phyloP scores from a whole-genome alignment of 2,797 vertebrate species.

The Sternarchorhynchus goeldii region DNA sequence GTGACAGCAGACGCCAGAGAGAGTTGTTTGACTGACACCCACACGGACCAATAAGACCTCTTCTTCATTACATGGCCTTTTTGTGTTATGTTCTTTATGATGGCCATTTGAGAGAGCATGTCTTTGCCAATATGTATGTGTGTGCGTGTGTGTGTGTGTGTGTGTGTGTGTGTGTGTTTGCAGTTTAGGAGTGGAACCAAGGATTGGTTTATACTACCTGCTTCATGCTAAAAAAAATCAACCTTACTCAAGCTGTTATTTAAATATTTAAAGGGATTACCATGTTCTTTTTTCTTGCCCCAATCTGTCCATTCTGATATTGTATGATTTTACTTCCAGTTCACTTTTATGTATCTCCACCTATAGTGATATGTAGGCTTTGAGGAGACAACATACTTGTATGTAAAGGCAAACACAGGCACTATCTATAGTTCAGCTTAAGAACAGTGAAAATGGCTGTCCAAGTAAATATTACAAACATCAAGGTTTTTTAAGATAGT shows the following conservation, averaged over 20 bases:
- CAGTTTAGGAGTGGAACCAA: slow-evolving; percentile 24
- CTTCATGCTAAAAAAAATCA: slow-evolving; percentile 15
- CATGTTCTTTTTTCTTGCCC: not conserved
- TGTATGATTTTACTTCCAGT: no score
- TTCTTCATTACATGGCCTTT: slow-evolving; percentile 26
- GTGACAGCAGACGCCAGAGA: slow-evolving; percentile 55
- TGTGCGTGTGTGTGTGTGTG: slow-evolving; percentile 22
- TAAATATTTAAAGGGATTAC: slow-evolving; percentile 16
- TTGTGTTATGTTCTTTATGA: slow-evolving; percentile 23
- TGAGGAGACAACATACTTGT: not conserved
- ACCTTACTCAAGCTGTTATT: not conserved
- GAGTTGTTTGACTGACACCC: slow-evolving; percentile 54
- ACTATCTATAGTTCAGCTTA: no score
- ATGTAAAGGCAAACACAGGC: not conserved
- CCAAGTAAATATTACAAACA: not conserved
- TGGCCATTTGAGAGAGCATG: slow-evolving; percentile 28
- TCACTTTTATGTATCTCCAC: not conserved
- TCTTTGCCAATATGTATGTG: slow-evolving; percentile 39
- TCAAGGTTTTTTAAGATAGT: not conserved
- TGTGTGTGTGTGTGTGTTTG: slow-evolving; percentile 22
- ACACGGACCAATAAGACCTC: slow-evolving; percentile 39
- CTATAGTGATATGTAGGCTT: not conserved
- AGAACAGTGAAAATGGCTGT: not conserved
- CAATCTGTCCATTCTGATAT: not conserved
- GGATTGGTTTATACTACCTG: slow-evolving; percentile 17